These are phyloP conservation scores for Yponomeuta plumbellus DNA, from an alignment of 2,888 invertebrate species.

Conservation along the genomic window DNA sequence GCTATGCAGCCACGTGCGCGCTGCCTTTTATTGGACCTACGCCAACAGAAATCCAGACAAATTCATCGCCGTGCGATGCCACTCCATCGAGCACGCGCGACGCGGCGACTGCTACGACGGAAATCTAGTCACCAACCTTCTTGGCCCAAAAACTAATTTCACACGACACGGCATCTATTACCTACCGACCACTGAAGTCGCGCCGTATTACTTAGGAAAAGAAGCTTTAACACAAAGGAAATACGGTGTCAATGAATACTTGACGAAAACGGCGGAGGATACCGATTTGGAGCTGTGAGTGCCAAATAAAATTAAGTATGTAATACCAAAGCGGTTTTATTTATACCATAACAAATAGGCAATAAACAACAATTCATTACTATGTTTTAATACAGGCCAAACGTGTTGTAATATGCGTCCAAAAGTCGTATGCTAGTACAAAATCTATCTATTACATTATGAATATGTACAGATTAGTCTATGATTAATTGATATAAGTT, in stretches of 20 bases:
- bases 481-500: slow-evolving; percentile 20
- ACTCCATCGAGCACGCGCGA: slow-evolving; percentile 43
- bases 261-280: slow-evolving; percentile 47
- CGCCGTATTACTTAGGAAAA: slow-evolving; percentile 51
- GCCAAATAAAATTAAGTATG: slow-evolving; percentile 6
- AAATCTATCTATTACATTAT: slow-evolving; percentile 43
- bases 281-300: slow-evolving; percentile 38
- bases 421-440: slow-evolving; percentile 37
- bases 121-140: slow-evolving; percentile 36
- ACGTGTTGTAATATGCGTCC: slow-evolving; percentile 21
- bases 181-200: slow-evolving; percentile 42
- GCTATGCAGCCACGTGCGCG: slow-evolving; percentile 57
- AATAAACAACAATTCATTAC: slow-evolving; percentile 40
- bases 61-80: slow-evolving; percentile 51
- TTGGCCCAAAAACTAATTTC: slow-evolving; percentile 58
- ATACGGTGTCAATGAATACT: slow-evolving; percentile 44
- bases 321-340: slow-evolving; percentile 33
- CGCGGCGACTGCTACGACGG: slow-evolving; percentile 48
- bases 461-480: slow-evolving; percentile 44
- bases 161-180: slow-evolving; percentile 55
- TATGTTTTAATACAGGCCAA: slow-evolving; percentile 20
- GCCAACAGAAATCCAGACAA: slow-evolving; percentile 43
- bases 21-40: slow-evolving; percentile 50
- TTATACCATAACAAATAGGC: slow-evolving; percentile 46
- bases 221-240: slow-evolving; percentile 40